Conservation (phyloP, 2,888 invertebrate genomes). For the Eulithis testata region DNA sequence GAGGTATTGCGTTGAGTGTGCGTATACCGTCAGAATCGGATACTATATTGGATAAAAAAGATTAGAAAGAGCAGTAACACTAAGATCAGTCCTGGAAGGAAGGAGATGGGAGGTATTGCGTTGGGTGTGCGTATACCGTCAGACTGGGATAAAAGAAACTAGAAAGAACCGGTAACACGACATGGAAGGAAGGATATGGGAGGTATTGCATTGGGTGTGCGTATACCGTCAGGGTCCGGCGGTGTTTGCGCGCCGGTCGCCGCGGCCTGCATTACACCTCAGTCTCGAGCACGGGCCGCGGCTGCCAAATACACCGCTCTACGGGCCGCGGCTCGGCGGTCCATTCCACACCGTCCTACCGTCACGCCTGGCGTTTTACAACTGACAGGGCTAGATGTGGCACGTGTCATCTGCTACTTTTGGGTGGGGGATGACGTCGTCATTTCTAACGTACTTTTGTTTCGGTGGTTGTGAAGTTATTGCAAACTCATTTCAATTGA, state of each 20-base stretch:
- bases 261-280: conserved; percentile 84
- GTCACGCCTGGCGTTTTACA: conserved; percentile 72
- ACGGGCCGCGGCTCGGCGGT: conserved; percentile 77
- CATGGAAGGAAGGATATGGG: conserved; percentile 23
- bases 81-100: background rate
- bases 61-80: too few species aligned
- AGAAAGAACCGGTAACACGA: background rate
- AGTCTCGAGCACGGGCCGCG: conserved; percentile 81
- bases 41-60: too few species aligned
- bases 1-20: too few species aligned
- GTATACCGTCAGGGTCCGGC: conserved; percentile 81
- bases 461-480: too few species aligned
- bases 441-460: conserved; percentile 27
- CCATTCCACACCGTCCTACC: conserved; percentile 82
- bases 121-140: background rate
- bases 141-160: background rate
- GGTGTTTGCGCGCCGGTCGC: conserved; percentile 79
- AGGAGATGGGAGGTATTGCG: background rate
- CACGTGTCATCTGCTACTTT: conserved; percentile 28
- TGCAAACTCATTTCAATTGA: too few species aligned
- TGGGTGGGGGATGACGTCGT: conserved; percentile 37
- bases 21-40: too few species aligned
- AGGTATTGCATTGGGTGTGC: conserved; percentile 42
- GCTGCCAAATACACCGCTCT: conserved; percentile 84
- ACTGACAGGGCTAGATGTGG: conserved; percentile 53